Evolutionary conservation across 2,888 invertebrate species (phyloP), one percentile per base, ranked within the genome.

Genomic region (Acleris literana): DNA sequence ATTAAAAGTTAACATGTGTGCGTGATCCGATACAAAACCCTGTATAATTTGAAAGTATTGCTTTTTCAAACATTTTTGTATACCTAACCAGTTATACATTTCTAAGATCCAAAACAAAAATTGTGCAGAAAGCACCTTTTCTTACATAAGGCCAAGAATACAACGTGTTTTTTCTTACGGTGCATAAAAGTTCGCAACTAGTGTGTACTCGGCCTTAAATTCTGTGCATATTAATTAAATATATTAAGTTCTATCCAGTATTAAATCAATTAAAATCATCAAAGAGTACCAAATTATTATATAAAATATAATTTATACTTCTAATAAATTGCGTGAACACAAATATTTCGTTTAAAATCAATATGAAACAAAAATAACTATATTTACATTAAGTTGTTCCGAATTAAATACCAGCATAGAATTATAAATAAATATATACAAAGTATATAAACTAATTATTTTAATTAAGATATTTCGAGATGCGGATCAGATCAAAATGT

Each of bases 211-310:
- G 33, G 39, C 62, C 53, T 48, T 48, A 64, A 44, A 44, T 48
- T 6, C n/a, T 18, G 66, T 57, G 61, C 18, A 46, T 13, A 39
- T 16, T 46, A n/a, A 70, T 68, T 63, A 61, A 68, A 63, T 56
- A 64, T 63, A 68, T 64, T 57, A 39, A 16, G 20, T 44, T 56
- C 58, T 63, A 68, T 64, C 44, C 56, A 20, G 20, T 29, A 58
- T 22, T 11, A 25, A 18, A n/a, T n/a, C 16, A 18, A 22, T 29
- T 46, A 11, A n/a, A 43, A 59, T 33, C 20, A 18, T 55, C 18
- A 9, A 79, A 77, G 76, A 81, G 80, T 81, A 81, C 80, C 83
- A 71, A 79, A 73, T 77, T 74, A 78, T 78, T 76, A 74, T 62
- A 61, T 72, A 72, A 75, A 39, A 22, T 3, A 56, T 22, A 68